phyloP scores from a whole-genome alignment of 2,888 invertebrate genomes.

The Yponomeuta sedellus region DNA sequence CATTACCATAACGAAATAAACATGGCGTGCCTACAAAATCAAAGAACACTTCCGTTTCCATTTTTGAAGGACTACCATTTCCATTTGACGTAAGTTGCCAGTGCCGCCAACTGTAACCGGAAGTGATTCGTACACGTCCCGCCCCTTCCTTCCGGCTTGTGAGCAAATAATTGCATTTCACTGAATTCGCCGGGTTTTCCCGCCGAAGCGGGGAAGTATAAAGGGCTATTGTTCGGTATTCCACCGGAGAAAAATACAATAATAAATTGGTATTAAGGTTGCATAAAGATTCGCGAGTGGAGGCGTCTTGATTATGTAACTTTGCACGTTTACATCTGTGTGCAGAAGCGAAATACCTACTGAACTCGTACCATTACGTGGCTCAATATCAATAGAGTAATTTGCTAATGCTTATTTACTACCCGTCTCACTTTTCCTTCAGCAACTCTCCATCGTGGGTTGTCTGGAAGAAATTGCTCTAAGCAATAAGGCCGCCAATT shows the following conservation, averaged over 20 bases:
- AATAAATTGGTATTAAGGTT: not conserved
- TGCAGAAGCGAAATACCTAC: too few relatives aligned
- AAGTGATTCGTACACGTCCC: constrained; percentile 11
- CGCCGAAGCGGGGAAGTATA: not conserved
- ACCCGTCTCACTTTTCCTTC: too few relatives aligned
- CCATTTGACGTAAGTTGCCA: not conserved
- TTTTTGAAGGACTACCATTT: not conserved
- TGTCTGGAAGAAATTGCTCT: too few relatives aligned
- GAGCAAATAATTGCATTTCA: constrained; percentile 10
- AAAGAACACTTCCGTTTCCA: not conserved
- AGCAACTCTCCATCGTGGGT: too few relatives aligned
- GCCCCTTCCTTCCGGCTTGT: constrained; percentile 11
- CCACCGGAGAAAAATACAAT: not conserved
- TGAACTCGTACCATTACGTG: too few relatives aligned
- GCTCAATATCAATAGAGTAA: too few relatives aligned
- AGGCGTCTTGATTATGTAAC: too few relatives aligned
- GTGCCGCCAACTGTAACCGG: constrained; percentile 1
- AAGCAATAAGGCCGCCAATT: too few relatives aligned
- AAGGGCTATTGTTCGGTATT: not conserved
- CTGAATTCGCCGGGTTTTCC: not conserved
- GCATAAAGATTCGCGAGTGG: too few relatives aligned
- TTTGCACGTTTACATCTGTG: too few relatives aligned
- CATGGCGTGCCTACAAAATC: not conserved
- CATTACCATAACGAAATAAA: not conserved
- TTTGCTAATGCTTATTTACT: too few relatives aligned